Base-by-base conservation (phyloP, 2,888 invertebrate species). In the Yponomeuta cagnagella region DNA sequence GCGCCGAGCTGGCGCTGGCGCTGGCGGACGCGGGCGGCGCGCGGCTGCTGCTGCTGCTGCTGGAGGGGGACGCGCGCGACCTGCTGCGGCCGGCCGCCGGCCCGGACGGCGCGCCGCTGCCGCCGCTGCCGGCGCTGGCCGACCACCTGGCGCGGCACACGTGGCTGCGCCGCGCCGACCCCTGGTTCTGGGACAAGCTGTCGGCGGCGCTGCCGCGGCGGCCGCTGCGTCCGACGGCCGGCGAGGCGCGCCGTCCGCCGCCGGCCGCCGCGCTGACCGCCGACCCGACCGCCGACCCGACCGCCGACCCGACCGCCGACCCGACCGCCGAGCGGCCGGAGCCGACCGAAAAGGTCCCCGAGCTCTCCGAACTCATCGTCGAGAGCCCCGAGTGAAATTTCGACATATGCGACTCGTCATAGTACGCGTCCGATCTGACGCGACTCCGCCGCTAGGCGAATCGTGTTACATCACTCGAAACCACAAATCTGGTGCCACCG, bases 1-100 rank as follows among this genome's bases (percentile, higher is more conserved):
- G n/a, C 93, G 94, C 76, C 95, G 96, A 0, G 84, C 96, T 70
- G 63, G 69, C 69, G 68, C 73, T 52, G 37, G 12, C 69, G 63
- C 70, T 71, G 15, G 52, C 30, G 15, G 52, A n/a, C 52, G 69
- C 70, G 15, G 67, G 31, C 70, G 10, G 33, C 68, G 43, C 70
- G 43, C 3, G 43, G 43, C 43, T 43, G 43, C 43, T 43, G 43
- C 43, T 43, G 43, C 43, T 43, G 43, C 43, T 43, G 43, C 43
- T 43, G 43, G 0, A 43, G 8, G 43, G 43, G 8, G 43, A 43
- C 43, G 43, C 43, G 43, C 43, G 43, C 43, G 43, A 3, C 5
- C 43, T 6, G 43, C 43, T 6, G 43, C 8, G 8, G 43, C 43
- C 43, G 37, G 43, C 43, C 8, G 43, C 43, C 8, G 8, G 43